These are phyloP conservation scores for Phrynocephalus versicolor DNA, from an alignment of 2,113 vertebrate genomes.

Conservation along the genomic window DNA sequence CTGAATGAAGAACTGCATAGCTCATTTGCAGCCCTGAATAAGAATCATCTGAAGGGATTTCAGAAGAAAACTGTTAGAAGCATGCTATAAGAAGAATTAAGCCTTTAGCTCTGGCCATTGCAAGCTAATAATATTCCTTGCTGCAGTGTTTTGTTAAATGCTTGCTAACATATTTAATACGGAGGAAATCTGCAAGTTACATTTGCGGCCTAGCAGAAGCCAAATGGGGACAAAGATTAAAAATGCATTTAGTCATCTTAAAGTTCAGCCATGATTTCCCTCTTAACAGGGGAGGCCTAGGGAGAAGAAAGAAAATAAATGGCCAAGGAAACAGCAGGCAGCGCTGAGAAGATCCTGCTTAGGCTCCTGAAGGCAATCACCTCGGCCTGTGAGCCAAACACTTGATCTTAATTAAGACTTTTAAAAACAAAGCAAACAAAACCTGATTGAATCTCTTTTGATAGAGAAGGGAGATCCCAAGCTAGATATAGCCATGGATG, in stretches of 20 bases:
- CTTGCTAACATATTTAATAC: constrained; percentile 1
- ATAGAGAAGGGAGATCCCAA: not conserved
- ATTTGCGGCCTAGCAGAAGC: constrained; percentile 9
- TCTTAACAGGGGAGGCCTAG: not conserved
- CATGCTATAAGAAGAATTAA: not conserved
- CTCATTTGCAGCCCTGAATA: not conserved
- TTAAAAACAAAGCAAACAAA: too few relatives aligned
- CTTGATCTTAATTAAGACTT: not conserved
- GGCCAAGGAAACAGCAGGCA: not conserved
- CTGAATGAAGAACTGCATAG: constrained; percentile 12
- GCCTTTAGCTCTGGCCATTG: constrained; percentile 11
- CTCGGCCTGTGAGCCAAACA: not conserved
- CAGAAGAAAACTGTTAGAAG: constrained; percentile 7
- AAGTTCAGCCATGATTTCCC: not conserved
- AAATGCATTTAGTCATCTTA: not conserved
- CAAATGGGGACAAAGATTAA: not conserved
- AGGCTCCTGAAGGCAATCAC: not conserved
- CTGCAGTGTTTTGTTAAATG: not conserved
- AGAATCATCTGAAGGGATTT: constrained; percentile 6
- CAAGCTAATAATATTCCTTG: constrained; percentile 24
- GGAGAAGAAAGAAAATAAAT: not conserved
- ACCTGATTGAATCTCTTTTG: not conserved
- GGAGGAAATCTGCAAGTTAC: not conserved
- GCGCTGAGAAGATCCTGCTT: not conserved
- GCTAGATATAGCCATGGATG: not conserved